Conservation (phyloP, 1,140 invertebrate genomes). For the Diachasmimorpha longicaudata region DNA sequence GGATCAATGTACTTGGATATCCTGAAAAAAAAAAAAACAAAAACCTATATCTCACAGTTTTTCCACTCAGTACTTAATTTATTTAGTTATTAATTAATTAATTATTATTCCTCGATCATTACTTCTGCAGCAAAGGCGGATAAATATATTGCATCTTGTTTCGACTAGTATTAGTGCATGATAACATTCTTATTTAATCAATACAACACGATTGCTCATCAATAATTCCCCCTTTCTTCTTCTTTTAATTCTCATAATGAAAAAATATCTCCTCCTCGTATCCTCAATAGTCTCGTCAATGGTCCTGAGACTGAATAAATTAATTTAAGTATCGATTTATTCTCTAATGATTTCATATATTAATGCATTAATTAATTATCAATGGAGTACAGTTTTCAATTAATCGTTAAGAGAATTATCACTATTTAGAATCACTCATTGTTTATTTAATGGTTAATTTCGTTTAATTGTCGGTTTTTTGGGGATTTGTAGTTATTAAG, state of each 20-base stretch:
- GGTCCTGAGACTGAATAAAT: conserved; percentile 4
- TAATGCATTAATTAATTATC: conserved; percentile 10
- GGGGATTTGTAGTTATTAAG: background rate
- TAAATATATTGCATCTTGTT: conserved; percentile 21
- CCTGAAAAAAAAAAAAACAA: background rate
- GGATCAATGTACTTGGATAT: too few relatives aligned
- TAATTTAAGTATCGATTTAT: conserved; percentile 21
- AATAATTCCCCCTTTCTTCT: background rate
- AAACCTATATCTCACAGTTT: background rate
- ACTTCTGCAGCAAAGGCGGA: conserved; percentile 3
- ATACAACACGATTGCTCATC: background rate
- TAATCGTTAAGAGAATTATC: conserved; percentile 13
- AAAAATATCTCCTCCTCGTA: background rate
- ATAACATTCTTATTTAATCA: background rate
- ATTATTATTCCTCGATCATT: background rate
- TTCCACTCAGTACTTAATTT: background rate
- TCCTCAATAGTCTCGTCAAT: background rate
- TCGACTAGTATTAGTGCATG: conserved; percentile 16
- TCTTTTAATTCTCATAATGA: background rate
- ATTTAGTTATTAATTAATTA: background rate
- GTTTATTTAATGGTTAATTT: background rate
- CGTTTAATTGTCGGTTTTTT: background rate
- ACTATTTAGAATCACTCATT: conserved; percentile 8
- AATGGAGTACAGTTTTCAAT: conserved; percentile 1
- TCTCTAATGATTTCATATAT: conserved; percentile 17